These are phyloP conservation scores for Leucozona laternaria DNA, from an alignment of 2,888 invertebrate genomes.

Conservation along the genomic window DNA sequence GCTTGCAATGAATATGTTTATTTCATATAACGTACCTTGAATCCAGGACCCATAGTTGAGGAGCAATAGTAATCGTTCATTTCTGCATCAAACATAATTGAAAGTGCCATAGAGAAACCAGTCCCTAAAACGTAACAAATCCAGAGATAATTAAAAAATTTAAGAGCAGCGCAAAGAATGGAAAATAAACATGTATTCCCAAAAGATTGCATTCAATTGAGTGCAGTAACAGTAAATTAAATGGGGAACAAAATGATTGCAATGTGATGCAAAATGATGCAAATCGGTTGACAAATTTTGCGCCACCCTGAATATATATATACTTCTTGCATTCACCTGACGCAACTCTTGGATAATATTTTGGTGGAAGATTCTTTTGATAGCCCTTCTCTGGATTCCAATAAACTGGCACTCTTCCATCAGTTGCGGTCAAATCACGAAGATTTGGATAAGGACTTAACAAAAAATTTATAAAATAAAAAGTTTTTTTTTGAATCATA, in stretches of 20 bases:
- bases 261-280: too few species aligned
- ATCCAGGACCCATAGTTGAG: constrained; percentile 87
- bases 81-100: constrained; percentile 85
- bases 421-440: constrained; percentile 78
- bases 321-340: constrained; percentile 82
- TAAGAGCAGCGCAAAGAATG: too few species aligned
- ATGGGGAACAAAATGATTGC: too few species aligned
- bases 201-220: too few species aligned
- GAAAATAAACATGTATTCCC: too few species aligned
- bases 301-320: too few species aligned
- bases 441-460: constrained; percentile 75
- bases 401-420: constrained; percentile 84
- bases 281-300: too few species aligned
- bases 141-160: background rate
- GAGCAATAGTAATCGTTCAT: constrained; percentile 91
- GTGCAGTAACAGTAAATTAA: too few species aligned
- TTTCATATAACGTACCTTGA: constrained; percentile 81
- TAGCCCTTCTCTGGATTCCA: constrained; percentile 92
- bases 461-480: background rate
- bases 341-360: constrained; percentile 85
- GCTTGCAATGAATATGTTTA: too few species aligned
- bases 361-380: constrained; percentile 84
- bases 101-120: constrained; percentile 19
- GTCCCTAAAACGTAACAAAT: background rate
- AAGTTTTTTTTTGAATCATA: background rate